Evolutionary conservation across 2,797 vertebrate species (phyloP), one percentile per base, ranked within the genome.

Genomic region (Scleropages formosus): DNA sequence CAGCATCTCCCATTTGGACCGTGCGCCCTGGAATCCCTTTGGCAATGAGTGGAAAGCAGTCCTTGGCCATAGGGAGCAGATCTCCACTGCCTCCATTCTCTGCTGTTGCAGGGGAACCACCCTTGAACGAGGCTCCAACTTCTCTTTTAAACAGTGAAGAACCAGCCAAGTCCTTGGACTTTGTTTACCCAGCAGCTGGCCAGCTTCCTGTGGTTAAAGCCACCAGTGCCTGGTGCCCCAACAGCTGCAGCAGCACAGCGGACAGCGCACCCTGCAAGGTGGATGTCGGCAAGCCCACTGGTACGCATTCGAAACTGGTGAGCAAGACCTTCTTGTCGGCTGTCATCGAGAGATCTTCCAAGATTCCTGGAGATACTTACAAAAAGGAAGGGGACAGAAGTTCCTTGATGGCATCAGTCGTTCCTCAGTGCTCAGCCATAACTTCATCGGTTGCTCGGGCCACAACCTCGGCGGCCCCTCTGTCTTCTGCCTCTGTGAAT

Each of bases 281-380:
- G 59, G 78, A 84, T 26, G 79, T 71, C 44, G 70, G 63, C 49
- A 62, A 76, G 59, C 77, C 67, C 6, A 78, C 27, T n/a, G 62
- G 20, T 59, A 65, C 31, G n/a, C 74, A 78, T 47, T 16, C 77
- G 44, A 78, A 61, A 63, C 24, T 78, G 12, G 78, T 81, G 49
- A 77, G 72, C 51, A 82, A 76, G 16, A 82, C 79, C 1, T 87
- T 86, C 63, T 58, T 77, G n/a, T 79, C 80, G 49, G 79, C 81
- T 7, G 84, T 88, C 18, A 81, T 83, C 10, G 79, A 84, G 73
- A 80, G 82, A 64, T 80, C 85, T 0, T 81, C 82, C 1, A 79
- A 79, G 66, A 73, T 85, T 44, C 80, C 78, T 16, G 82, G 77
- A 61, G 76, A 84, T 18, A 7, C 16, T 10, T 75, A 72, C 46